Conservation (phyloP, 2,888 invertebrate genomes). For the Brachyopa scutellaris region DNA sequence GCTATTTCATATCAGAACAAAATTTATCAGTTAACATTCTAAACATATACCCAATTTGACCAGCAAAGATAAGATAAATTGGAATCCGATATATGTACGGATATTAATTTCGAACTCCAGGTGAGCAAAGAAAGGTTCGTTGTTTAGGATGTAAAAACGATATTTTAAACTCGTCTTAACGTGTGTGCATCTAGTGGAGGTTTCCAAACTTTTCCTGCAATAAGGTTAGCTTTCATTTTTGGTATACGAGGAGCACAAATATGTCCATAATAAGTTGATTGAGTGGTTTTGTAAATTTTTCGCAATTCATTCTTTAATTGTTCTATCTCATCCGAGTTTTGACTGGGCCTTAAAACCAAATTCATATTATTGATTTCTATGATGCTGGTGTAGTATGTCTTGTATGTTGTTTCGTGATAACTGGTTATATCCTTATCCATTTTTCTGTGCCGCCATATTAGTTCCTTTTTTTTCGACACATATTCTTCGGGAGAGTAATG, state of each 20-base stretch:
- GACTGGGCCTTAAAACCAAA: too few species aligned
- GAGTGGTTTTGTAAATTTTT: constrained; percentile 74
- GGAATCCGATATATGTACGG: too few species aligned
- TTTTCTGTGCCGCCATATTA: constrained; percentile 62
- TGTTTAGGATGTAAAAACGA: too few species aligned
- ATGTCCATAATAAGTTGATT: constrained; percentile 75
- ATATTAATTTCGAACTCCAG: too few species aligned
- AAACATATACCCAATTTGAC: too few species aligned
- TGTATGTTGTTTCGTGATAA: constrained; percentile 77
- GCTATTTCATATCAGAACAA: too few species aligned
- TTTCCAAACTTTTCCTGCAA: constrained; percentile 74
- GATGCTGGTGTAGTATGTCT: constrained; percentile 76
- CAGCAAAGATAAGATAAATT: too few species aligned
- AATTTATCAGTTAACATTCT: too few species aligned
- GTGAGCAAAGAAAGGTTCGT: too few species aligned
- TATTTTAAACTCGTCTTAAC: constrained; percentile 48
- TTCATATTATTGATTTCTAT: constrained; percentile 74
- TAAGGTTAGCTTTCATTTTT: too few species aligned
- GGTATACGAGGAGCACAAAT: constrained; percentile 75
- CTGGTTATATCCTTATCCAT: constrained; percentile 46
- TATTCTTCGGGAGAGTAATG: constrained; percentile 75
- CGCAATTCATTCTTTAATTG: constrained; percentile 73
- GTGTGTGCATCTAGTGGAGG: constrained; percentile 78
- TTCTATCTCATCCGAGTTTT: constrained; percentile 52
- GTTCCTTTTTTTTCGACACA: constrained; percentile 68